Evolutionary conservation across 1,140 invertebrate species (phyloP).

Genomic region (Hyphantria cunea): DNA sequence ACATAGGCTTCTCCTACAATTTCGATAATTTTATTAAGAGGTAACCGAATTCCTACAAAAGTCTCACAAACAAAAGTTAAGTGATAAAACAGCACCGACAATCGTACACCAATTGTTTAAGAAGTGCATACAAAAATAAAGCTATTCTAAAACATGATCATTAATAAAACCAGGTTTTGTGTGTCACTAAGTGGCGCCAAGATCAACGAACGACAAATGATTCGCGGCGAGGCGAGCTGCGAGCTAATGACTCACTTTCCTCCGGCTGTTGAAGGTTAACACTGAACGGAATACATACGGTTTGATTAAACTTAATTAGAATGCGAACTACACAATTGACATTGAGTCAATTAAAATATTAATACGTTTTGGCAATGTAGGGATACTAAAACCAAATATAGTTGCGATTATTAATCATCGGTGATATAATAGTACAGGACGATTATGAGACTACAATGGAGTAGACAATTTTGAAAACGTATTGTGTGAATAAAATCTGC

Average conservation of each 20-base stretch:
- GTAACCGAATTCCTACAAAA: no score
- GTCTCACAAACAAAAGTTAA: no score
- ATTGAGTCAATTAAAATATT: slow-evolving; percentile 12
- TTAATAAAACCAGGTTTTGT: slow-evolving; percentile 21
- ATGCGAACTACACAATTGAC: slow-evolving; percentile 23
- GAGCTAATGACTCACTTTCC: slow-evolving; percentile 26
- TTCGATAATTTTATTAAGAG: no score
- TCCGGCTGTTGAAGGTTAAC: slow-evolving; percentile 20
- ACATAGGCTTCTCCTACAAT: no score
- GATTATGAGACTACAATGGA: slow-evolving; percentile 2
- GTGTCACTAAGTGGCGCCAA: no score
- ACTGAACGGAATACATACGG: slow-evolving; percentile 26
- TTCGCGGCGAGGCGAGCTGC: background rate
- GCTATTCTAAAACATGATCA: slow-evolving; percentile 4
- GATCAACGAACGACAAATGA: slow-evolving; percentile 32
- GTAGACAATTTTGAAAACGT: slow-evolving; percentile 1
- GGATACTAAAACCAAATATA: slow-evolving; percentile 6
- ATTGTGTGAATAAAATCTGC: background rate
- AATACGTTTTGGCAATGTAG: slow-evolving; percentile 13
- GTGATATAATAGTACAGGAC: slow-evolving; percentile 12
- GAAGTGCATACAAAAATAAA: slow-evolving; percentile 26
- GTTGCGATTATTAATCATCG: slow-evolving; percentile 10
- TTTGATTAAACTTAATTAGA: slow-evolving; percentile 32
- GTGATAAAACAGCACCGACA: no score
- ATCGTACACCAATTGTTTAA: slow-evolving; percentile 1